Percentiles rank a stretch among this genome's conserved stretches.
Conservation (phyloP, 2,113 vertebrate genomes). For the Caranx ignobilis region DNA sequence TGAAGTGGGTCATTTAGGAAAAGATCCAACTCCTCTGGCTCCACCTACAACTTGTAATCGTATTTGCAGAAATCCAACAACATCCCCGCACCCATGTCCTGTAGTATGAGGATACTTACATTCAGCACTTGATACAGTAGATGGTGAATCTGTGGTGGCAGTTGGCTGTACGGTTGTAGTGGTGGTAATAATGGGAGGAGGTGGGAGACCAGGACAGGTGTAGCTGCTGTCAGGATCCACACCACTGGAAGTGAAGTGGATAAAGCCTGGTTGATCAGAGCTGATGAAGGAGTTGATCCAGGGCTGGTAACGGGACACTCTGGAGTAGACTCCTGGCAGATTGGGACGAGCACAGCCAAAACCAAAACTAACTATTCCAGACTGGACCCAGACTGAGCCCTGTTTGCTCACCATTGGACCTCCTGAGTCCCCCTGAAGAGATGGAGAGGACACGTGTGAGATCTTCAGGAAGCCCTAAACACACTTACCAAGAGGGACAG, state of each 20-base stretch:
- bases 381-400: conserved; percentile 85
- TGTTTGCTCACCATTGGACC: conserved; percentile 87
- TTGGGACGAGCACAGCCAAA: conserved; percentile 86
- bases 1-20: too few relatives aligned
- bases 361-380: conserved; percentile 91
- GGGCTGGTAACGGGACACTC: conserved; percentile 85
- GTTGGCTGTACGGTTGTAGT: background rate
- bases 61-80: too few relatives aligned
- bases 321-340: conserved; percentile 89
- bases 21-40: too few relatives aligned
- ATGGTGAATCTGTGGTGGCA: background rate
- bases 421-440: conserved; percentile 88
- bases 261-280: conserved; percentile 65
- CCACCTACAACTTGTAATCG: too few relatives aligned
- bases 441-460: background rate
- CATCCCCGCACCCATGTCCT: too few relatives aligned
- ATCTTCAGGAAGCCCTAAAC: background rate
- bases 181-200: background rate
- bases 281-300: conserved; percentile 82
- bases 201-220: conserved; percentile 40
- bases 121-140: conserved; percentile 5
- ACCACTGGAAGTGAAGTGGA: conserved; percentile 62
- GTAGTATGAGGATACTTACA: background rate
- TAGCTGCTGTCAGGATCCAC: conserved; percentile 55
- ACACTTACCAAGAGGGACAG: background rate